A percentile compares a stretch with the other conserved stretches of the same genome.
These are phyloP conservation scores for Trichomycterus rosablanca DNA, from an alignment of 2,113 vertebrate species.

Conservation along the genomic window DNA sequence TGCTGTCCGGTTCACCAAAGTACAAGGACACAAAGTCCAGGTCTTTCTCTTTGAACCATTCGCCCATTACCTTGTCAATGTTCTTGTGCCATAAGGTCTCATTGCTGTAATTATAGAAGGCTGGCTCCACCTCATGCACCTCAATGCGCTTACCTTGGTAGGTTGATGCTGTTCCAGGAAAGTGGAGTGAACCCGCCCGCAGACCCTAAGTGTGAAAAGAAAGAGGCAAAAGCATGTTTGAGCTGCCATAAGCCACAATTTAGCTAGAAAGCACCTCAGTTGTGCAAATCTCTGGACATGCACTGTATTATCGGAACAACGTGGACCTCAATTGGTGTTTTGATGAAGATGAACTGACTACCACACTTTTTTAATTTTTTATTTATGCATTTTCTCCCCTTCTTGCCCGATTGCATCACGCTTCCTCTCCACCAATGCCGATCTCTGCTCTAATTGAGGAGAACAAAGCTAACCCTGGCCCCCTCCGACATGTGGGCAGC, in stretches of 20 bases:
- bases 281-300: not conserved
- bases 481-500: no score
- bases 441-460: no score
- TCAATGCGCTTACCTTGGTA: conserved; percentile 67
- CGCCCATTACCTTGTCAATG: conserved; percentile 66
- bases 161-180: conserved; percentile 75
- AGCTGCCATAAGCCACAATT: no score
- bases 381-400: no score
- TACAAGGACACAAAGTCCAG: conserved; percentile 82
- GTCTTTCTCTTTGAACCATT: conserved; percentile 68
- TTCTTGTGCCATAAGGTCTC: conserved; percentile 74
- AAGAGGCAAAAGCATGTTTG: not conserved
- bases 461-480: no score
- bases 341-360: no score
- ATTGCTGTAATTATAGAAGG: conserved; percentile 64
- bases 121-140: conserved; percentile 64
- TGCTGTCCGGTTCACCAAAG: conserved; percentile 79
- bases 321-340: no score
- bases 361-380: no score
- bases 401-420: no score
- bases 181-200: conserved; percentile 81
- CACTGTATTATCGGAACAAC: not conserved
- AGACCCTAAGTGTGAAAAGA: conserved; percentile 66
- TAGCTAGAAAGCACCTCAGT: no score
- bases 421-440: no score